These are phyloP conservation scores for Limnothrissa miodon DNA, from an alignment of 2,113 vertebrate genomes.

Conservation along the genomic window DNA sequence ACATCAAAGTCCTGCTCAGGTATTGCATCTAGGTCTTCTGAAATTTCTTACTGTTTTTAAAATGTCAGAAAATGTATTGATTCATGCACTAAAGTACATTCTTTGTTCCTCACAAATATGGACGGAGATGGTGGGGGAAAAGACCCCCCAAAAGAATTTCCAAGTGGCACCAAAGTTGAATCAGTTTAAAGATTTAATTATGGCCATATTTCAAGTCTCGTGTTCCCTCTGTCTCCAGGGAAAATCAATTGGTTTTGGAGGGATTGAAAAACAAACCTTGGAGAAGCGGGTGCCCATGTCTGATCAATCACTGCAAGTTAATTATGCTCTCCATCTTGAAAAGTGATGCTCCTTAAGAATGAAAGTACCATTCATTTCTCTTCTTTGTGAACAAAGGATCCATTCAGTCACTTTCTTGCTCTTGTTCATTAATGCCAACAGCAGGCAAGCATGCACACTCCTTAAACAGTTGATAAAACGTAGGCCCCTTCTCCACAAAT, in stretches of 20 bases:
- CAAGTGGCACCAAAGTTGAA: constrained; percentile 28
- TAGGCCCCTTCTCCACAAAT: background rate
- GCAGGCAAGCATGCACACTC: background rate
- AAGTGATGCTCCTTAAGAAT: constrained; percentile 39
- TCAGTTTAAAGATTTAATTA: constrained; percentile 48
- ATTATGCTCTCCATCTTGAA: constrained; percentile 57
- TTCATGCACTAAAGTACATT: background rate
- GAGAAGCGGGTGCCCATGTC: constrained; percentile 29
- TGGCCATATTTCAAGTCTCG: constrained; percentile 40
- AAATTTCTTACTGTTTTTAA: too few species aligned
- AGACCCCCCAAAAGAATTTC: constrained; percentile 31
- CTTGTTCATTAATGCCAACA: background rate
- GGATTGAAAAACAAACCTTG: constrained; percentile 31
- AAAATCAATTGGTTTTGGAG: constrained; percentile 46
- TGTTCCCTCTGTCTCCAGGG: constrained; percentile 32
- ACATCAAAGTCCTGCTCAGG: background rate
- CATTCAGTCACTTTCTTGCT: background rate
- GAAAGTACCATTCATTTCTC: constrained; percentile 34
- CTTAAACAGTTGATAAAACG: background rate
- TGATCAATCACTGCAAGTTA: constrained; percentile 57
- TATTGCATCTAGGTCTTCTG: background rate
- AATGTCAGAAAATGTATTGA: background rate
- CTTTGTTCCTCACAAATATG: background rate
- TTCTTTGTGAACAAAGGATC: constrained; percentile 21
- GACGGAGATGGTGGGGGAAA: background rate